phyloP scores from a whole-genome alignment of 2,888 invertebrate genomes.

The Caenorhabditis sp. region DNA sequence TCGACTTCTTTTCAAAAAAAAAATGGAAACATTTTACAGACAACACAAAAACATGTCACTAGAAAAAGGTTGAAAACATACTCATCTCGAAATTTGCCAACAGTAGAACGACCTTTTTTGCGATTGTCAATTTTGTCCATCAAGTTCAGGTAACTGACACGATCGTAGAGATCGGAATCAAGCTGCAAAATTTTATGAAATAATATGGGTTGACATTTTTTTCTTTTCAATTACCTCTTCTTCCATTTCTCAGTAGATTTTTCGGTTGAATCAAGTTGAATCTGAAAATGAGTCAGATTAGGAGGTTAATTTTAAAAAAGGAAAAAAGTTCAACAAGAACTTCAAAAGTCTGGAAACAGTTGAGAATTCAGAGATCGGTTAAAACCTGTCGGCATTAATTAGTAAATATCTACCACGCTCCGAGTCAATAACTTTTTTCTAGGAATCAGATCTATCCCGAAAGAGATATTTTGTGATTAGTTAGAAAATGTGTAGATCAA shows the following conservation, averaged over 20 bases:
- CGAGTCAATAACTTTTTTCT: no score
- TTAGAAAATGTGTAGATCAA: no score
- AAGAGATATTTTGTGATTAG: no score
- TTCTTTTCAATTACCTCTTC: conserved; percentile 22
- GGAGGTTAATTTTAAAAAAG: neutral
- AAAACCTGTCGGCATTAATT: no score
- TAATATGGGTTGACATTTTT: neutral
- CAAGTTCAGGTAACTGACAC: conserved; percentile 57
- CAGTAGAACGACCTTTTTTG: conserved; percentile 14
- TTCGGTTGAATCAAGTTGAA: neutral
- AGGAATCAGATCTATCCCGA: no score
- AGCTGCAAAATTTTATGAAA: conserved; percentile 37
- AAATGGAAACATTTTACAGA: neutral
- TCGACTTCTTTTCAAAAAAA: neutral
- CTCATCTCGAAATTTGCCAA: conserved; percentile 48
- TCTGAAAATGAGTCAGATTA: neutral
- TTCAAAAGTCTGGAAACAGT: neutral
- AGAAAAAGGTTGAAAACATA: conserved; percentile 24
- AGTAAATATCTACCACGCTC: no score
- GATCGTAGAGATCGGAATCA: conserved; percentile 62
- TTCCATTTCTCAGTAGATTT: conserved; percentile 28
- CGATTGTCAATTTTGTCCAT: conserved; percentile 45
- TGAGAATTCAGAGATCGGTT: no score
- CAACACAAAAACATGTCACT: neutral
- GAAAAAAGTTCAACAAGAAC: no score